Evolutionary conservation across 2,888 invertebrate species (phyloP).

Genomic region (Cryptus viduatorius): DNA sequence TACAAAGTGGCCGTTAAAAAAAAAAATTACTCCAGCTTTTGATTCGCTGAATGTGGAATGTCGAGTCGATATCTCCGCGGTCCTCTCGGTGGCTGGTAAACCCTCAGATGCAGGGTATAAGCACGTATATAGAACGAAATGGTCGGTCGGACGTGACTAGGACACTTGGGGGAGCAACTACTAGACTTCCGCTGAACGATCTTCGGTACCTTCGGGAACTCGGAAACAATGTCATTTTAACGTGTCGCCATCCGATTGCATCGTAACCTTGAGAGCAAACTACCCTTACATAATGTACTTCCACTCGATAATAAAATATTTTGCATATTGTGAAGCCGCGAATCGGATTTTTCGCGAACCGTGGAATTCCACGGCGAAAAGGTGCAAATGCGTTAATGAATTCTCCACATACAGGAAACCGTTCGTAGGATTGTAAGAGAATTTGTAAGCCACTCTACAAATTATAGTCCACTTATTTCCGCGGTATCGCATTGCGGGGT

Average conservation of each 20-base stretch:
- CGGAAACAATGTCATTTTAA: constrained; percentile 47
- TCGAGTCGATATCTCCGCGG: constrained; percentile 18
- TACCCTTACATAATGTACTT: neutral
- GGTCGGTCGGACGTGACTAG: constrained; percentile 30
- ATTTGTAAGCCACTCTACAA: too few species aligned
- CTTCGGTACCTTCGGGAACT: constrained; percentile 28
- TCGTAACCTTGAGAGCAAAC: constrained; percentile 14
- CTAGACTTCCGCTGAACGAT: constrained; percentile 24
- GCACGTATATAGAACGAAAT: constrained; percentile 13
- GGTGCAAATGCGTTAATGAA: too few species aligned
- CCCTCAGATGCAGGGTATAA: constrained; percentile 14
- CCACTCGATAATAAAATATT: neutral
- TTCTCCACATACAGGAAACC: too few species aligned
- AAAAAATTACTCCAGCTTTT: too few species aligned
- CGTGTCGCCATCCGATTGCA: constrained; percentile 20
- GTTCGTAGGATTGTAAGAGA: too few species aligned
- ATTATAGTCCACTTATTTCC: too few species aligned
- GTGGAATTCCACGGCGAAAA: too few species aligned
- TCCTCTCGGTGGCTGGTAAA: neutral
- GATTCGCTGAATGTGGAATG: too few species aligned
- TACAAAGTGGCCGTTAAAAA: too few species aligned
- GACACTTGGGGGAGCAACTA: constrained; percentile 19
- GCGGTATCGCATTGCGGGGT: too few species aligned
- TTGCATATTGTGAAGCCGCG: too few species aligned
- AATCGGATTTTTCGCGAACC: too few species aligned